Conservation (phyloP, 92 coral and sea anemone genomes). For the Palythoa caribaeorum region DNA sequence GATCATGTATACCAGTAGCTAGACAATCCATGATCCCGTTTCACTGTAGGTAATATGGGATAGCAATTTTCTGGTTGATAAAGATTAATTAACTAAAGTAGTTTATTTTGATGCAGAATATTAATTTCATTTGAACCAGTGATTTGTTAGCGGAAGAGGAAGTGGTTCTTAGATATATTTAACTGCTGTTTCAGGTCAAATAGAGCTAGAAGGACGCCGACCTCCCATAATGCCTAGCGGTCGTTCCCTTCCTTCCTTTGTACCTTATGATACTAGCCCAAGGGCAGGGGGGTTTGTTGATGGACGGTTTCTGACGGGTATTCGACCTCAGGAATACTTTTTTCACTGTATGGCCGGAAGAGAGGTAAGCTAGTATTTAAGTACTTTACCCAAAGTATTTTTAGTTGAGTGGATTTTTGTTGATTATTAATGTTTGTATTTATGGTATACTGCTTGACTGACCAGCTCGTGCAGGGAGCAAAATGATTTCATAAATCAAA, state of each 20-base stretch:
- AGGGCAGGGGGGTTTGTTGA: conserved; percentile 99
- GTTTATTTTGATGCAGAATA: no score
- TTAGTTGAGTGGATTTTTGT: neutral
- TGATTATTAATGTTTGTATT: neutral
- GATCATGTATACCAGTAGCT: no score
- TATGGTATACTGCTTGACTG: no score
- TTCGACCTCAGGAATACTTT: conserved; percentile 97
- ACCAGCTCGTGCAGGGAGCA: no score
- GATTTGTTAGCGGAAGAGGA: no score
- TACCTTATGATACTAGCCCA: conserved; percentile 95
- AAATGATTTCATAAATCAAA: no score
- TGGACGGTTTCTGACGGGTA: conserved; percentile 97
- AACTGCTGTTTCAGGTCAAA: conserved; percentile 35
- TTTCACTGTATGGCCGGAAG: conserved; percentile 99
- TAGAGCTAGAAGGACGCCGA: conserved; percentile 97
- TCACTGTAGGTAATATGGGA: no score
- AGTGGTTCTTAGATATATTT: neutral
- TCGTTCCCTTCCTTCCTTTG: conserved; percentile 93
- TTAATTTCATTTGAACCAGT: no score
- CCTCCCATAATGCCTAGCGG: conserved; percentile 99
- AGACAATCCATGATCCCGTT: no score
- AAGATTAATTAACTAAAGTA: no score
- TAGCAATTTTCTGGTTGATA: no score
- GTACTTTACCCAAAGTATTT: neutral
- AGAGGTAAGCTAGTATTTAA: conserved; percentile 73